Conservation (phyloP, 2,888 invertebrate genomes). For the Hirudinaria manillensis region DNA sequence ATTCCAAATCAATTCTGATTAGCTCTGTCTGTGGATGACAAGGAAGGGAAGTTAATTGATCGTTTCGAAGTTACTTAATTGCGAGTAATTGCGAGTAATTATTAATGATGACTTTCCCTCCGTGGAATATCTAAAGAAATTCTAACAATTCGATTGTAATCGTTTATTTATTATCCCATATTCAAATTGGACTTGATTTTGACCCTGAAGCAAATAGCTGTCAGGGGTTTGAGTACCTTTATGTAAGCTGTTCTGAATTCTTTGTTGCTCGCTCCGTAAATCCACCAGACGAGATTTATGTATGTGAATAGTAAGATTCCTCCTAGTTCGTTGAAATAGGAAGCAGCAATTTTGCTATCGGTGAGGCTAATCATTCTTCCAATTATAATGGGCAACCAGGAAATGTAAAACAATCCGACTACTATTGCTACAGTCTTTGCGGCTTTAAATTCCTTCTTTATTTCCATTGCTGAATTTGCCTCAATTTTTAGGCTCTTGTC, state of each 20-base stretch:
- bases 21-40: too few species aligned
- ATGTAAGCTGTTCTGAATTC: background rate
- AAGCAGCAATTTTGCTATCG: background rate
- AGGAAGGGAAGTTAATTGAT: too few species aligned
- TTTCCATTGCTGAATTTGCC: background rate
- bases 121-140: too few species aligned
- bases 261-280: background rate
- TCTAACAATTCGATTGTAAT: too few species aligned
- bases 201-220: too few species aligned
- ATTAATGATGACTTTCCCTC: too few species aligned
- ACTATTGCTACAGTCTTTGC: constrained; percentile 1
- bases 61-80: too few species aligned
- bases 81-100: too few species aligned
- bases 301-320: background rate
- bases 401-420: constrained; percentile 5
- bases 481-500: background rate
- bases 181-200: too few species aligned
- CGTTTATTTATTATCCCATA: too few species aligned
- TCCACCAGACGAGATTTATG: background rate
- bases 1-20: too few species aligned
- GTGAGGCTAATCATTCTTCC: background rate
- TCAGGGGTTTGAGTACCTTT: background rate
- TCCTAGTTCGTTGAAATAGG: background rate
- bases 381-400: background rate
- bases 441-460: constrained; percentile 16